Conservation (phyloP, 1,140 invertebrate genomes). For the Hylyphantes graminicola region DNA sequence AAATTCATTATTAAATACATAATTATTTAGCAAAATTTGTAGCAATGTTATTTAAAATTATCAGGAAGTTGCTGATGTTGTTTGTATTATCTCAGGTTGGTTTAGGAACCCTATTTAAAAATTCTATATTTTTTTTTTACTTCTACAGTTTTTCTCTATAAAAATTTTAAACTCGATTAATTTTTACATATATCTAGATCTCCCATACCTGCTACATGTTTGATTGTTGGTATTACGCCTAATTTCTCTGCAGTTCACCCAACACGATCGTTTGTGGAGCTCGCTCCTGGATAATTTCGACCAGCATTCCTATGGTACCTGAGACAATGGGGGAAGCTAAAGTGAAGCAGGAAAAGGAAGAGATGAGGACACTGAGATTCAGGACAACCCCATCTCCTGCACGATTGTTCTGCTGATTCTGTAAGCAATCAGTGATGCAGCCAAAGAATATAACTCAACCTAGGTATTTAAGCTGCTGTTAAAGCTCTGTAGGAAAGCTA, state of each 20-base stretch:
- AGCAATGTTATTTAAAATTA: too few relatives aligned
- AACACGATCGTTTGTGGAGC: conserved; percentile 90
- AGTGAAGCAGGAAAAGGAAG: conserved; percentile 82
- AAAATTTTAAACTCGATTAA: too few relatives aligned
- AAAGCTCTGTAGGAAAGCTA: too few relatives aligned
- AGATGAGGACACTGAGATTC: neutral
- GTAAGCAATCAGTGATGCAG: neutral
- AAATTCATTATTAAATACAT: too few relatives aligned
- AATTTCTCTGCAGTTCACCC: conserved; percentile 91
- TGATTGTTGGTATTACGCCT: conserved; percentile 85
- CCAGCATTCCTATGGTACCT: conserved; percentile 75
- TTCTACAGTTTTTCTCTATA: too few relatives aligned
- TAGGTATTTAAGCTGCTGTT: neutral
- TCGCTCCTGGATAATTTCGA: conserved; percentile 79
- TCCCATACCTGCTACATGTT: conserved; percentile 91
- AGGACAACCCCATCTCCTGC: neutral
- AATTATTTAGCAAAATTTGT: too few relatives aligned
- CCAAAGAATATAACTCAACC: neutral
- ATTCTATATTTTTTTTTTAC: too few relatives aligned
- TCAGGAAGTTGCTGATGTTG: neutral
- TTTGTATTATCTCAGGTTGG: neutral
- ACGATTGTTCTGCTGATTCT: neutral
- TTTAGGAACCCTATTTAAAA: neutral
- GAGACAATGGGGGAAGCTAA: conserved; percentile 78
- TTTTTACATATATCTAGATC: conserved; percentile 72